Percentiles rank a stretch among this genome's conserved stretches.
phyloP scores from a whole-genome alignment of 2,113 vertebrate genomes.

The Perca schrenkii region DNA sequence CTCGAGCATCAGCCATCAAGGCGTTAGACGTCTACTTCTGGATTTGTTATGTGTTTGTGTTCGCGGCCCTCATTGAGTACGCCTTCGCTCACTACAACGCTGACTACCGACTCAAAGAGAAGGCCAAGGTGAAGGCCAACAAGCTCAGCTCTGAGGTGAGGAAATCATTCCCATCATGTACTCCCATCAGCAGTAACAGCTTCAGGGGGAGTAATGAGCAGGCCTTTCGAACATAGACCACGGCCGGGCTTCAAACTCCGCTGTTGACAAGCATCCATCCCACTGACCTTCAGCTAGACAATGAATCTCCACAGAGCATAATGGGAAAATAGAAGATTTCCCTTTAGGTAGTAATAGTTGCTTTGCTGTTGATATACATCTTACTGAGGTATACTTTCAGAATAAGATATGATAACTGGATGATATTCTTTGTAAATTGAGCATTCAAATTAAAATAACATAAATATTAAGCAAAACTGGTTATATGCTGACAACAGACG shows the following conservation, averaged over 20 bases:
- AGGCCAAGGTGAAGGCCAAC: conserved; percentile 90
- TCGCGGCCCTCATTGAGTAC: conserved; percentile 95
- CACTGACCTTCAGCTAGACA: conserved; percentile 59
- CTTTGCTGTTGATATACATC: conserved; percentile 16
- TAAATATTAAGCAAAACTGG: not conserved
- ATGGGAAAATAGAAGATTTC: conserved; percentile 15
- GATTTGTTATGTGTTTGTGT: conserved; percentile 99
- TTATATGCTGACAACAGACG: not conserved
- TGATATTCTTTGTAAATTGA: not conserved
- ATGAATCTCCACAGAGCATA: conserved; percentile 21
- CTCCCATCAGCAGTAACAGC: conserved; percentile 20
- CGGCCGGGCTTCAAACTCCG: not conserved
- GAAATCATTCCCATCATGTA: conserved; percentile 19
- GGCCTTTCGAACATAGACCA: conserved; percentile 31
- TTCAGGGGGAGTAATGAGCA: conserved; percentile 38
- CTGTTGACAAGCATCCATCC: conserved; percentile 48
- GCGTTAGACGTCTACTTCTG: conserved; percentile 98
- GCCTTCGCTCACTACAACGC: conserved; percentile 98
- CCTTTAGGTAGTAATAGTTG: conserved; percentile 15
- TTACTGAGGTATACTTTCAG: conserved; percentile 1
- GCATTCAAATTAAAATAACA: not conserved
- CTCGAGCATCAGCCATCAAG: conserved; percentile 96
- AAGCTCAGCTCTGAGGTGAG: conserved; percentile 89
- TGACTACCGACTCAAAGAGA: conserved; percentile 95
- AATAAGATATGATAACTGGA: not conserved